phyloP scores from a whole-genome alignment of 2,797 vertebrate genomes.

The Falco concolor region DNA sequence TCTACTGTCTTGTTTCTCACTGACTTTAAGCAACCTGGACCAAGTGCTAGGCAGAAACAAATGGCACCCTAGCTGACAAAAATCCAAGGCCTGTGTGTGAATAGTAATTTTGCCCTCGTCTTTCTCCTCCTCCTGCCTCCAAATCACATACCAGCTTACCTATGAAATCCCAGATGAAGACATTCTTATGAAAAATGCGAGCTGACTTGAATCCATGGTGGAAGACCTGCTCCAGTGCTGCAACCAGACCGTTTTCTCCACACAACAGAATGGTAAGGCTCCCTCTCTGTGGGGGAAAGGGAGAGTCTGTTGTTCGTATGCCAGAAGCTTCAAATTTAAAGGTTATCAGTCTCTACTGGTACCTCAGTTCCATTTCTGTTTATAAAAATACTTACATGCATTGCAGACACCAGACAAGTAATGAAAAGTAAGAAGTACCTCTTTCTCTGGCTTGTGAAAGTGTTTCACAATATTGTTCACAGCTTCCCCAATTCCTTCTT shows the following conservation, averaged over 20 bases:
- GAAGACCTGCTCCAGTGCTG: slow-evolving; percentile 92
- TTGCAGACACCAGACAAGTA: not conserved
- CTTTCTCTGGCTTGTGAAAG: slow-evolving; percentile 97
- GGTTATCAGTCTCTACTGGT: not conserved
- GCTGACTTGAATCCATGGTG: slow-evolving; percentile 90
- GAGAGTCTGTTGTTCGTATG: not conserved
- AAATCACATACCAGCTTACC: slow-evolving; percentile 73
- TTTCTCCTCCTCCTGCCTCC: not conserved
- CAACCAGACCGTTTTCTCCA: slow-evolving; percentile 90
- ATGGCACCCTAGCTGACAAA: not conserved
- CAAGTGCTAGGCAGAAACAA: not conserved
- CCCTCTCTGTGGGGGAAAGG: slow-evolving; percentile 80
- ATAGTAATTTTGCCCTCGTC: not conserved
- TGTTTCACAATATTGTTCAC: slow-evolving; percentile 98
- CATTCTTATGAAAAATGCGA: slow-evolving; percentile 93
- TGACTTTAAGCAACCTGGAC: not conserved
- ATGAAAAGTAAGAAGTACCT: slow-evolving; percentile 75
- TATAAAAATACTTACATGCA: not conserved
- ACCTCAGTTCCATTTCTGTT: not conserved
- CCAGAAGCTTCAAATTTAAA: not conserved
- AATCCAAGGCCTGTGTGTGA: accelerated
- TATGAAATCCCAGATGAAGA: slow-evolving; percentile 98
- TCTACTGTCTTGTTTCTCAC: not conserved
- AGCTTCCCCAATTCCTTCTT: slow-evolving; percentile 94
- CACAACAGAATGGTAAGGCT: slow-evolving; percentile 91